These are phyloP conservation scores for Urocitellus parryii DNA, from an alignment of 2,113 vertebrate species.

Conservation along the genomic window DNA sequence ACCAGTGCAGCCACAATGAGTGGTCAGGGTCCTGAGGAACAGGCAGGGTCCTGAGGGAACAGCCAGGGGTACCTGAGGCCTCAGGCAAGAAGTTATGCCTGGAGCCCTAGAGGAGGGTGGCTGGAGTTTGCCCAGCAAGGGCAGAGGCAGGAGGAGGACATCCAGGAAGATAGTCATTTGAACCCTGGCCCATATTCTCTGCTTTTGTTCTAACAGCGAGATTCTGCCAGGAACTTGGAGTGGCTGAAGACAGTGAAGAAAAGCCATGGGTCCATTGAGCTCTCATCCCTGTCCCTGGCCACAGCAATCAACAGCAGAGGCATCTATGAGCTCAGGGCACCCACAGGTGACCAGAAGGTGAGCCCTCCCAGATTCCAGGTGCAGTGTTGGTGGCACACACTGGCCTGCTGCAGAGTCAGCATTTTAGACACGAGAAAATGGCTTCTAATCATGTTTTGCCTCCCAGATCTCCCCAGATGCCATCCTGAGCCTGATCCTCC, in stretches of 20 bases:
- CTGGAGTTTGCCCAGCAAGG: accelerated
- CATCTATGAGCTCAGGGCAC: constrained; percentile 90
- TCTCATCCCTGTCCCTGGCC: constrained; percentile 95
- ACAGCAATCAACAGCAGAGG: constrained; percentile 95
- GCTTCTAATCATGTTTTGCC: accelerated
- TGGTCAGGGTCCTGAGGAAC: not conserved
- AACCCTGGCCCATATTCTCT: accelerated
- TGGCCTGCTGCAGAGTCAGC: too few relatives aligned
- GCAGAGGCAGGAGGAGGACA: too few relatives aligned
- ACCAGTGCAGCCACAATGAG: accelerated
- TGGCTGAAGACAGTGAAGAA: constrained; percentile 98
- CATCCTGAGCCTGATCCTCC: constrained; percentile 88
- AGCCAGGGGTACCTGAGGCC: too few relatives aligned
- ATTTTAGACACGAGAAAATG: not conserved
- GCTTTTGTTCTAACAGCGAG: constrained; percentile 86
- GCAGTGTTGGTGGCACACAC: accelerated
- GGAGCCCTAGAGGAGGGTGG: not conserved
- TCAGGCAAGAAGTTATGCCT: accelerated
- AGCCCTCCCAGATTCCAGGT: not conserved
- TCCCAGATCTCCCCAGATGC: constrained; percentile 91
- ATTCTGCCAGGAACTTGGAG: constrained; percentile 94
- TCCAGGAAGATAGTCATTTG: accelerated
- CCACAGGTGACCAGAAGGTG: constrained; percentile 87
- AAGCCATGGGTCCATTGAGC: constrained; percentile 96
- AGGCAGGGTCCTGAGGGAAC: too few relatives aligned